These are phyloP conservation scores for Sphaerophoria taeniata DNA, from an alignment of 2,888 invertebrate genomes.

Conservation along the genomic window DNA sequence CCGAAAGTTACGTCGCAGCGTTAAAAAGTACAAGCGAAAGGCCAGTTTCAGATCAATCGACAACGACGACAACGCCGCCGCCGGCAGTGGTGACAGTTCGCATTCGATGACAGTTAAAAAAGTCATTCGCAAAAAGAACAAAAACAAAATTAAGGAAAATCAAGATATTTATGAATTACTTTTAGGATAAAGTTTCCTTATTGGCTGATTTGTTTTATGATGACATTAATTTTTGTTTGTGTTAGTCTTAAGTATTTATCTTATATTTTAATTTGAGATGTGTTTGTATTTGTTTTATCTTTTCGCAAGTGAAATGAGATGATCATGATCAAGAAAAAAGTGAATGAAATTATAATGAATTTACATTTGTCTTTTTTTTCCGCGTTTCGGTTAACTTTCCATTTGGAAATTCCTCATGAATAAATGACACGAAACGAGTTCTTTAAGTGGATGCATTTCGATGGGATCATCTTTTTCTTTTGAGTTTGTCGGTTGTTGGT, in stretches of 20 bases:
- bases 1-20: constrained; percentile 57
- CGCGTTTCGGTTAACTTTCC: constrained; percentile 58
- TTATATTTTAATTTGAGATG: constrained; percentile 29
- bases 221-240: constrained; percentile 5
- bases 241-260: constrained; percentile 15
- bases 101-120: constrained; percentile 56
- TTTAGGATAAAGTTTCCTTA: constrained; percentile 22
- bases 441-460: constrained; percentile 45
- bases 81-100: too few species aligned
- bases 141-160: constrained; percentile 36
- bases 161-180: constrained; percentile 42
- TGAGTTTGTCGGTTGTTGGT: neutral
- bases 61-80: neutral
- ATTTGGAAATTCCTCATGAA: constrained; percentile 50
- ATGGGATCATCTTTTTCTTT: constrained; percentile 57
- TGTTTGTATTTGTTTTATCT: neutral
- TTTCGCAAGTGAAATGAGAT: constrained; percentile 18
- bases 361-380: constrained; percentile 19
- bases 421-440: constrained; percentile 62
- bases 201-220: neutral
- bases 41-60: constrained; percentile 57
- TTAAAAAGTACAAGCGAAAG: constrained; percentile 48
- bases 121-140: constrained; percentile 30
- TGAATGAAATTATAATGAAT: constrained; percentile 63
- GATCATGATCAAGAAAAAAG: constrained; percentile 51